A percentile compares a stretch with the other conserved stretches of the same genome.
Evolutionary conservation across 1,140 invertebrate genomes (phyloP).

Genomic region (Drosophila arizonae): DNA sequence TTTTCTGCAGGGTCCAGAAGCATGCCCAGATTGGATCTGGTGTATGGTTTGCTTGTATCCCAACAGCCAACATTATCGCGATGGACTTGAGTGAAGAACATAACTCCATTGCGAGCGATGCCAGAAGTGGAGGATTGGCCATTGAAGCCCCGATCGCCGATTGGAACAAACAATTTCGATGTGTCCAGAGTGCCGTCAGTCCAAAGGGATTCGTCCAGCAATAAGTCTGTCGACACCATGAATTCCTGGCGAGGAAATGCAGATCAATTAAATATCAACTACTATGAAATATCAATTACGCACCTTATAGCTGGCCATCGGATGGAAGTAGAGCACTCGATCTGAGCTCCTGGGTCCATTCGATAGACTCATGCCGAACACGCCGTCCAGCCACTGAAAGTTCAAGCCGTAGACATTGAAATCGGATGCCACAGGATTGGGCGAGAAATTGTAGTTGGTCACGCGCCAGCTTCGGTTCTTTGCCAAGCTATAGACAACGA

Average conservation of each 20-base stretch:
- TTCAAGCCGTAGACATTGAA: conserved; percentile 88
- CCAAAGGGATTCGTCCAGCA: conserved; percentile 85
- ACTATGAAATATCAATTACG: neutral
- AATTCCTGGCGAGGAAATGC: conserved; percentile 84
- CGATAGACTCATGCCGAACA: conserved; percentile 89
- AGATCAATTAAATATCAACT: neutral
- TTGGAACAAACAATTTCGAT: conserved; percentile 85
- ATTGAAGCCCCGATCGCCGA: conserved; percentile 85
- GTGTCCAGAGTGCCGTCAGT: conserved; percentile 82
- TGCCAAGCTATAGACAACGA: conserved; percentile 87
- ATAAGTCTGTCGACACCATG: conserved; percentile 86
- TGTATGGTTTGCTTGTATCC: conserved; percentile 89
- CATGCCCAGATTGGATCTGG: conserved; percentile 84
- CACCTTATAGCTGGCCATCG: conserved; percentile 88
- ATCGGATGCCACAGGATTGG: conserved; percentile 89
- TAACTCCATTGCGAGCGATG: conserved; percentile 88
- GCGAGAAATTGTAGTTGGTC: conserved; percentile 89
- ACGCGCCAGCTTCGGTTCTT: conserved; percentile 88
- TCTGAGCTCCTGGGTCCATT: conserved; percentile 84
- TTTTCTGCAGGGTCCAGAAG: conserved; percentile 84
- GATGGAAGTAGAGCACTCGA: conserved; percentile 88
- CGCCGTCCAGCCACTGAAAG: conserved; percentile 92
- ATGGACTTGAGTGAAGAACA: conserved; percentile 91
- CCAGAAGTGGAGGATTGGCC: conserved; percentile 89
- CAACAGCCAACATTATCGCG: conserved; percentile 90